These are phyloP conservation scores for Pocillopora verrucosa DNA, from an alignment of 64 coral and sea anemone genomes.

Conservation along the genomic window DNA sequence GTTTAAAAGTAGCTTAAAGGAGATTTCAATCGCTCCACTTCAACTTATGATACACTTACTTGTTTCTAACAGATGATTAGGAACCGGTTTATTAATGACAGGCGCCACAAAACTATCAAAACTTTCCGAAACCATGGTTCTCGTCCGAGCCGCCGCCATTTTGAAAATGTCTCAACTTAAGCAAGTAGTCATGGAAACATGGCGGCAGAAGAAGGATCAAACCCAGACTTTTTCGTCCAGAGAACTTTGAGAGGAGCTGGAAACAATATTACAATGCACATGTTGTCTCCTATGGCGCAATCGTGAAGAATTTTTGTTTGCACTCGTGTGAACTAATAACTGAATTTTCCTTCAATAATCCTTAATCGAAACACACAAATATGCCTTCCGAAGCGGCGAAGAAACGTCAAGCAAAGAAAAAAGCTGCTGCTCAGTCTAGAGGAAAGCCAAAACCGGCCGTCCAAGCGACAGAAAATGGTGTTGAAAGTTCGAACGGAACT, in stretches of 20 bases:
- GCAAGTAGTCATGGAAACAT: conserved; percentile 69
- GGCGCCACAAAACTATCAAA: conserved; percentile 75
- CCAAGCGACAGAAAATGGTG: conserved; percentile 33
- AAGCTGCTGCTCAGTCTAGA: conserved; percentile 88
- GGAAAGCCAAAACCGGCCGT: conserved; percentile 83
- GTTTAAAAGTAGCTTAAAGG: not conserved
- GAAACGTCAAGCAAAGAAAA: conserved; percentile 99
- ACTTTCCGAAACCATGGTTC: conserved; percentile 60
- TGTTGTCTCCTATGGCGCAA: conserved; percentile 47
- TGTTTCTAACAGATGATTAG: conserved; percentile 94
- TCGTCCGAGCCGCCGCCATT: conserved; percentile 76
- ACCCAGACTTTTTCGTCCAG: conserved; percentile 14
- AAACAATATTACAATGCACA: conserved; percentile 31
- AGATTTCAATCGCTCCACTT: not conserved
- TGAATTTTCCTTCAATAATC: not conserved
- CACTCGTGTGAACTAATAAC: not conserved
- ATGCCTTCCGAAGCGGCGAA: conserved; percentile 99
- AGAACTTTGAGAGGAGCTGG: not conserved
- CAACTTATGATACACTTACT: conserved; percentile 40
- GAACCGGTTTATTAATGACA: conserved; percentile 61
- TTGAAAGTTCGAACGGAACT: conserved; percentile 4
- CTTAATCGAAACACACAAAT: not conserved
- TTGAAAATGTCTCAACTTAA: conserved; percentile 37
- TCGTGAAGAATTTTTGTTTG: conserved; percentile 23
- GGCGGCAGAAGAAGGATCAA: not conserved